Base-by-base conservation (phyloP, 2,113 vertebrate genomes). In the Nettapus auritus region DNA sequence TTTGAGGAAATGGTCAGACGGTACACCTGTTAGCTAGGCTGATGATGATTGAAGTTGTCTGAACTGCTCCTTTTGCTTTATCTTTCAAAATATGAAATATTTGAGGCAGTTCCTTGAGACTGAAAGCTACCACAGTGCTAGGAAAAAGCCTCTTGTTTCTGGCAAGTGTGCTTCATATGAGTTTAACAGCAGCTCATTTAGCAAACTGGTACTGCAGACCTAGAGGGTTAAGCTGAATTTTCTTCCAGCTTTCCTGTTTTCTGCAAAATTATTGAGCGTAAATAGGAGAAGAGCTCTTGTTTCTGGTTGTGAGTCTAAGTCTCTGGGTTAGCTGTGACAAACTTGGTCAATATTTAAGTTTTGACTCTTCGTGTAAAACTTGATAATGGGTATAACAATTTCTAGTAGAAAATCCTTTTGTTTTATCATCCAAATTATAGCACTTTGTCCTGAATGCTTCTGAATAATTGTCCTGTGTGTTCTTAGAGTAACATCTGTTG, bases 401-500 rank as follows among this genome's bases (percentile, higher is more conserved):
- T 88, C 11, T 5, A 64, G 4, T 21, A 20, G 69, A 16, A 28
- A 57, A 68, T 8, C 16, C 38, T 20, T 82, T 89, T 15, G 31
- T 89, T 88, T 93, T 69, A 19, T n/a, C 26, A 40, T 79, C 71
- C 50, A 62, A 13, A 67, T 89, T 74, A 15, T 28, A 66, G 40
- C 34, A 40, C 15, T 92, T 95, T 53, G 62, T 69, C 63, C 75
- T 57, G 86, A 20, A 22, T 55, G 28, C 52, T 56, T 64, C 23
- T 67, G 50, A 89, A 85, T 94, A 95, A 66, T 82, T 94, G 86
- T 92, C 46, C 63, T 80, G 17, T 91, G 69, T 96, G 90, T 86
- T 96, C 68, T 62, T 82, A 28, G 76, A 84, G 77, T 87, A 73
- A 85, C 90, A 90, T 96, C 95, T 96, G 92, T 95, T 94, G 90